Evolutionary conservation across 2,888 invertebrate genomes (phyloP).

Genomic region (Sepiola atlantica): DNA sequence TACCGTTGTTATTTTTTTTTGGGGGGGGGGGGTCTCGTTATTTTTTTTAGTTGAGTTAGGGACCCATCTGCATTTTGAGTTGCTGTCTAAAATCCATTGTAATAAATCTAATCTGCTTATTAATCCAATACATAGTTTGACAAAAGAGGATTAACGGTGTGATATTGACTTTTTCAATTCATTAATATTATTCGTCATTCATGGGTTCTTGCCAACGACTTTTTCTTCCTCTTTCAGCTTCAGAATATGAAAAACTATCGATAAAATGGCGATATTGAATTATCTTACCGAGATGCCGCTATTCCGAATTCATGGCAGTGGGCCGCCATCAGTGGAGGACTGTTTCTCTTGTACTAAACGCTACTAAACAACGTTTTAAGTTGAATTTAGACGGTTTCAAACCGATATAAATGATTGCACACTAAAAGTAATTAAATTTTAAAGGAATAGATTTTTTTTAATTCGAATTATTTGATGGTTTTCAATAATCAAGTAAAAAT

Average conservation of each 20-base stretch:
- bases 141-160: not conserved
- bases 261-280: no score
- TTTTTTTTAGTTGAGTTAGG: not conserved
- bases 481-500: no score
- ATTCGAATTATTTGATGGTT: no score
- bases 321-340: no score
- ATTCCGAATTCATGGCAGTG: no score
- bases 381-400: no score
- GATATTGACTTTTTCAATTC: not conserved
- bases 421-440: no score
- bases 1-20: not conserved
- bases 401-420: no score
- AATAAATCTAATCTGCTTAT: not conserved
- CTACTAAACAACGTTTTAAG: no score
- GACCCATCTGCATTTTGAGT: not conserved
- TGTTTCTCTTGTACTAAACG: no score
- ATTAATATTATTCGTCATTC: not conserved
- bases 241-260: not conserved
- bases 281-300: no score
- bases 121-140: not conserved
- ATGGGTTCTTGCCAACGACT: not conserved
- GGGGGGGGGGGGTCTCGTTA: not conserved
- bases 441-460: no score
- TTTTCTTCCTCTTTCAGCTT: not conserved
- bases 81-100: not conserved